Base-by-base conservation (phyloP, 2,797 vertebrate genomes). In the Threskiornis aethiopicus region DNA sequence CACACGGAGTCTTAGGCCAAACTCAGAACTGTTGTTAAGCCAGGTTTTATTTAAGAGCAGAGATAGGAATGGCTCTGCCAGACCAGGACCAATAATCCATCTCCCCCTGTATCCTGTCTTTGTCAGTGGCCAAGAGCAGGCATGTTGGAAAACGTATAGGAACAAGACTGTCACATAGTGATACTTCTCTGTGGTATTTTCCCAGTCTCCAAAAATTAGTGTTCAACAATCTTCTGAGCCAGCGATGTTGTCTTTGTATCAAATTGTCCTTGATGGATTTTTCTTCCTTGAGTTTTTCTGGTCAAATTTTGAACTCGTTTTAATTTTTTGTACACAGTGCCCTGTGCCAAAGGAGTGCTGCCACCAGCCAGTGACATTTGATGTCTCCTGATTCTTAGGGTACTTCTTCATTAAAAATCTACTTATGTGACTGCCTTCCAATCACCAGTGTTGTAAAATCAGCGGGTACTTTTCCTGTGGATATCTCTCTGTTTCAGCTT, bases 1-100 rank as follows among this genome's bases (percentile, higher is more conserved):
- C 24, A 29, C 1, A 1, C 0, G 0, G 16, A 54, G 3, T 37
- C 51, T 62, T 58, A 22, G 3, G 35, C 71, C 39, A 70, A 59
- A 61, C 21, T 58, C 47, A 62, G 37, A 58, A 70, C 13, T 10
- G 28, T 35, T 69, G 8, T 51, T 77, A 46, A 80, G 42, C 5
- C 64, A 66, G 39, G 8, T 73, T 84, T 91, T 58, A 14, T 66
- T 87, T 51, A 83, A 89, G 10, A 71, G 13, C 5, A 67, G 67
- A 80, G 25, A 9, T 11, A 58, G 31, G 10, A 87, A 61, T 13
- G 28, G 15, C 47, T 82, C 28, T 89, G 19, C 33, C 54, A 79
- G 55, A 62, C 28, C 6, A 37, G 33, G 16, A 44, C 42, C 35
- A 44, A 39, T 65, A 73, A 84, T 26, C 28, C 28, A 31, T 49